A percentile compares a stretch with the other conserved stretches of the same genome.
These are phyloP conservation scores for Bilobella aurantiaca DNA, from an alignment of 1,140 invertebrate species.

Conservation along the genomic window DNA sequence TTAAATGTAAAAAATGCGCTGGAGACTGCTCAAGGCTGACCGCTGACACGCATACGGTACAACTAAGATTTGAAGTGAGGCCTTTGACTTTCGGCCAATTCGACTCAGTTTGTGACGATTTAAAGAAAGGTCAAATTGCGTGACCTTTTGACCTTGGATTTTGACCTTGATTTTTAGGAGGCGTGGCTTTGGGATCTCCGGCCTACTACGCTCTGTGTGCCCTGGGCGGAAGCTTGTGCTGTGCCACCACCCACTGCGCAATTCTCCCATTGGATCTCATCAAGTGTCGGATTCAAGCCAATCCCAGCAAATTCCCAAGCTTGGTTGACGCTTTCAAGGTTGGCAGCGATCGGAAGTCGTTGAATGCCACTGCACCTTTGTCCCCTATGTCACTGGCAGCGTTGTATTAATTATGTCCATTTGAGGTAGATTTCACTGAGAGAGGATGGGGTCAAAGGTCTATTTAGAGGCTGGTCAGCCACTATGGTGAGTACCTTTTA, in stretches of 20 bases:
- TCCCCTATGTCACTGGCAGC: too few relatives aligned
- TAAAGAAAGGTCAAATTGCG: too few relatives aligned
- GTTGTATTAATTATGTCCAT: not conserved
- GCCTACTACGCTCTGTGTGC: not conserved
- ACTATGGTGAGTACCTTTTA: slow-evolving; percentile 47
- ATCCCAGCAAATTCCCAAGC: slow-evolving; percentile 49
- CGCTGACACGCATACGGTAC: too few relatives aligned
- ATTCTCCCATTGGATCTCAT: slow-evolving; percentile 57
- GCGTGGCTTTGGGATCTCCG: not conserved
- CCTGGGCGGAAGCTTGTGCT: slow-evolving; percentile 34
- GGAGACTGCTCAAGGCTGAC: too few relatives aligned
- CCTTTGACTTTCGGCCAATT: too few relatives aligned
- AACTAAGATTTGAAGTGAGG: too few relatives aligned
- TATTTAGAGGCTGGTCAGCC: slow-evolving; percentile 56
- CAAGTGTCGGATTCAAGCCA: slow-evolving; percentile 57
- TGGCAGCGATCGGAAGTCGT: slow-evolving; percentile 12
- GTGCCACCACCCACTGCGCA: slow-evolving; percentile 56
- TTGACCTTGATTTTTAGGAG: not conserved
- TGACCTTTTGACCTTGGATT: not conserved
- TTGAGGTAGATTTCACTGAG: slow-evolving; percentile 40
- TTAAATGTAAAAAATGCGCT: too few relatives aligned
- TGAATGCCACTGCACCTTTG: not conserved
- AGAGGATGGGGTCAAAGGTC: slow-evolving; percentile 51
- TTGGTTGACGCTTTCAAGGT: slow-evolving; percentile 45
- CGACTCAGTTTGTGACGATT: not conserved